Conservation (phyloP, 2,113 vertebrate species). For the Tamias sibiricus region DNA sequence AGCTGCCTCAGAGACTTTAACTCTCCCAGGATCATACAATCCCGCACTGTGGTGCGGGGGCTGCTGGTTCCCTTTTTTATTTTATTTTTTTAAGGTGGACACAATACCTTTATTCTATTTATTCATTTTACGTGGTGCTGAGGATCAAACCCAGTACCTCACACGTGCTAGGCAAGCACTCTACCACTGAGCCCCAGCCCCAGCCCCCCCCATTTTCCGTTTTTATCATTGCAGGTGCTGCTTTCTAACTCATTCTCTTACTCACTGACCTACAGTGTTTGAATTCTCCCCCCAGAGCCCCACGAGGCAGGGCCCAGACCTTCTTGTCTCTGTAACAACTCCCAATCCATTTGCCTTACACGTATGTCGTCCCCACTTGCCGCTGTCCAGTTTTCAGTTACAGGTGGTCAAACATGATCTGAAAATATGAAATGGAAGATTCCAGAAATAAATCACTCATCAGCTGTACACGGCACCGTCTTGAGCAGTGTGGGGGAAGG, state of each 20-base stretch:
- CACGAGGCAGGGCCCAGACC: fast-evolving
- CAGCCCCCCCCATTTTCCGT: too few relatives aligned
- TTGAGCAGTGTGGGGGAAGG: neutral
- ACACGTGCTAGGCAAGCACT: too few relatives aligned
- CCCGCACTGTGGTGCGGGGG: neutral
- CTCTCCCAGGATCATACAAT: neutral
- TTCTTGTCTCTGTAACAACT: neutral
- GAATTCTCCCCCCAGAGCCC: neutral
- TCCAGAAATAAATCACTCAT: neutral
- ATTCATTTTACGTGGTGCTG: too few relatives aligned
- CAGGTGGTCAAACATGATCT: neutral
- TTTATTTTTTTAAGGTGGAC: too few relatives aligned
- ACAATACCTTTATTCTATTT: too few relatives aligned
- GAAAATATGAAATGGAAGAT: neutral
- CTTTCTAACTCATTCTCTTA: too few relatives aligned
- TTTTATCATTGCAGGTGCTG: too few relatives aligned
- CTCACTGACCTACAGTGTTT: too few relatives aligned
- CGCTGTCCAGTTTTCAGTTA: neutral
- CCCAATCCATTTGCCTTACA: neutral
- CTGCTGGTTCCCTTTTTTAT: too few relatives aligned
- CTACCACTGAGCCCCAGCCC: too few relatives aligned
- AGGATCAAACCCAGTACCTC: too few relatives aligned
- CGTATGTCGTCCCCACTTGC: neutral
- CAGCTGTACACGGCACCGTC: neutral
- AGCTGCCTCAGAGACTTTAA: neutral